Evolutionary conservation across 2,888 invertebrate genomes (phyloP), one percentile per base, ranked within the genome.

Genomic region (Leptopilina syphax): DNA sequence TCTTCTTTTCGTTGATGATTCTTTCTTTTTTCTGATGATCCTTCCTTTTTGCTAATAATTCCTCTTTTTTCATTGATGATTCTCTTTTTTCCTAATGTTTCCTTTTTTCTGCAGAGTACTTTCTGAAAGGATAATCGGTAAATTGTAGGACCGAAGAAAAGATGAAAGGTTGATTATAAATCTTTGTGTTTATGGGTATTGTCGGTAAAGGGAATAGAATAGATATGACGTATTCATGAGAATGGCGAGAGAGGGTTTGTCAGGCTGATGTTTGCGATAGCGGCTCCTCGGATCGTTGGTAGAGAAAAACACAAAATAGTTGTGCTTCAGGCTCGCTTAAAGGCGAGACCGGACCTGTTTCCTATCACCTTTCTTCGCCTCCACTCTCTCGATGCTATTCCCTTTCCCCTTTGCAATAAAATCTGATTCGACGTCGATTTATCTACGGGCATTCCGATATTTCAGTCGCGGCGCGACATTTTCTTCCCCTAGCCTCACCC

Each of bases 211-310:
- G 34, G 87, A 89, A 89, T 87, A 88, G 87, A 89, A 89, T 87
- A 88, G 88, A 89, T 91, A 90, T 91, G 90, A 90, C 88, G 89
- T 90, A 91, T 91, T 90, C 90, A 90, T 90, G 91, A 90, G 88
- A 83, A 86, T 80, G 86, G 87, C 86, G 85, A 85, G 34, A 85
- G 34, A 34, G 86, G 87, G 89, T 85, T 89, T 85, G 87, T 89
- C 88, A 88, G 84, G 85, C 87, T 88, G 90, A 89, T 90, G 89
- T 87, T 86, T 86, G 87, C 87, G 89, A 90, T 89, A 89, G 88
- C 85, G 87, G 88, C 86, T 86, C 85, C 86, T 87, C 84, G 89
- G 81, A 86, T 83, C 87, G 84, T 83, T 83, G 85, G 81, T 34
- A 80, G 78, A 77, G 89, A 90, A 90, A 90, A 91, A 91, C 90